Evolutionary conservation across 2,113 vertebrate species (phyloP), one percentile per base, ranked within the genome.

Genomic region (Terrapene triunguis): DNA sequence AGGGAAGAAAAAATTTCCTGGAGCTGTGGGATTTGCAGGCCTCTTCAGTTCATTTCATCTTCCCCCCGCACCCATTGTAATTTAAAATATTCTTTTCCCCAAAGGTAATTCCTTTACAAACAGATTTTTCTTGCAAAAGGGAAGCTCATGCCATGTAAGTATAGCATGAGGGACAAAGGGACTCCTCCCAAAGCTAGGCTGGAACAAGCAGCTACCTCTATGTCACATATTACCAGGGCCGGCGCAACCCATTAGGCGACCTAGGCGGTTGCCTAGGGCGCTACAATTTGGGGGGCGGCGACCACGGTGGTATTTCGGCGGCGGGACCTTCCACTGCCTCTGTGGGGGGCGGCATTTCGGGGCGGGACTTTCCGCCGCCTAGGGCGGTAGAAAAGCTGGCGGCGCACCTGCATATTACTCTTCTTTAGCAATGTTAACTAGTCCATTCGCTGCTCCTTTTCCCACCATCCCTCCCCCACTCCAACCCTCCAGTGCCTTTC

Each of bases 371-470:
- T 42, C 38, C 38, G 38, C 38, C 3, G 38, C 38, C 38, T 42
- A 42, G 38, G 38, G 38, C 38, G 38, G 38, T 4, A 42, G 38
- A 42, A 42, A 42, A 42, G 38, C 38, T 42, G 38, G 38, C 38
- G 38, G 38, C 38, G 38, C 38, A 42, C 38, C 38, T 42, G 38
- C 0, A 0, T 3, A 38, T 9, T 55, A 8, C 21, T 87, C 90
- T 85, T 88, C 57, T 62, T 47, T 16, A 83, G 44, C 2, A 21
- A 35, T 72, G 35, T 21, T 38, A 72, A 38, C n/a, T 72, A 19
- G 17, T n/a, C 65, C 17, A 38, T 22, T 72, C 1, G 9, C 9
- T 38, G 35, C 65, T 38, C 8, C 65, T 38, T 38, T 38, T 38
- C n/a, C 65, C 65, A 72, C 35, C 65, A 38, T n/a, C 65, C 35